Conservation (phyloP, 1,140 invertebrate species). For the Linepithema humile region DNA sequence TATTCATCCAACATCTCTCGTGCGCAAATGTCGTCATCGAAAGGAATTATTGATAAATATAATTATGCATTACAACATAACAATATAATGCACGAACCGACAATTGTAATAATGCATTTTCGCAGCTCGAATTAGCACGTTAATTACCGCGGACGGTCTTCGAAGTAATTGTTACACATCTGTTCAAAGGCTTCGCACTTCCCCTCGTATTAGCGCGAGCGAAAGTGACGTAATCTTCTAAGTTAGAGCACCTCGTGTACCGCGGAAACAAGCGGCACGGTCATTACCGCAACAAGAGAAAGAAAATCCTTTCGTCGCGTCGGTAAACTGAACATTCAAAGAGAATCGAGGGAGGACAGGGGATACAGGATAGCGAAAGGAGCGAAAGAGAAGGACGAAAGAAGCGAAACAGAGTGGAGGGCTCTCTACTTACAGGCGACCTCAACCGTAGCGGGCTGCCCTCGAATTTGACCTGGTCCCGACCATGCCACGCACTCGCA, state of each 20-base stretch:
- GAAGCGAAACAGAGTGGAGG: not conserved
- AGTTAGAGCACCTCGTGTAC: slow-evolving; percentile 23
- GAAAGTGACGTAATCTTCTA: slow-evolving; percentile 50
- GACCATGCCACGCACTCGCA: slow-evolving; percentile 95
- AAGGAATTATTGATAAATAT: not conserved
- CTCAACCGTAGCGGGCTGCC: slow-evolving; percentile 92
- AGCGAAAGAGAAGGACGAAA: not conserved
- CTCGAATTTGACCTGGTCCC: slow-evolving; percentile 89
- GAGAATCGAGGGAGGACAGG: slow-evolving; percentile 13
- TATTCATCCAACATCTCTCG: not conserved
- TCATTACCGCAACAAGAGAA: slow-evolving; percentile 50
- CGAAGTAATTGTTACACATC: not conserved
- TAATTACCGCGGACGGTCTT: not conserved
- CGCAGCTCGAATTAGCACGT: not conserved
- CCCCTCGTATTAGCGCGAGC: slow-evolving; percentile 3
- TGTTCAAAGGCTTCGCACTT: not conserved
- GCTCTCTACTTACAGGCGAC: slow-evolving; percentile 93
- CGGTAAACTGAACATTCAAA: slow-evolving; percentile 46
- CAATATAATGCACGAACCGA: slow-evolving; percentile 6
- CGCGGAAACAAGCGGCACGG: slow-evolving; percentile 29
- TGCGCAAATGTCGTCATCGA: not conserved
- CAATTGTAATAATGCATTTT: not conserved
- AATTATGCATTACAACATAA: not conserved
- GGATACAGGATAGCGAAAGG: not conserved
- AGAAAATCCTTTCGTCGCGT: slow-evolving; percentile 42